Conservation (phyloP, 2,797 vertebrate species). For the Coregonus sp. region DNA sequence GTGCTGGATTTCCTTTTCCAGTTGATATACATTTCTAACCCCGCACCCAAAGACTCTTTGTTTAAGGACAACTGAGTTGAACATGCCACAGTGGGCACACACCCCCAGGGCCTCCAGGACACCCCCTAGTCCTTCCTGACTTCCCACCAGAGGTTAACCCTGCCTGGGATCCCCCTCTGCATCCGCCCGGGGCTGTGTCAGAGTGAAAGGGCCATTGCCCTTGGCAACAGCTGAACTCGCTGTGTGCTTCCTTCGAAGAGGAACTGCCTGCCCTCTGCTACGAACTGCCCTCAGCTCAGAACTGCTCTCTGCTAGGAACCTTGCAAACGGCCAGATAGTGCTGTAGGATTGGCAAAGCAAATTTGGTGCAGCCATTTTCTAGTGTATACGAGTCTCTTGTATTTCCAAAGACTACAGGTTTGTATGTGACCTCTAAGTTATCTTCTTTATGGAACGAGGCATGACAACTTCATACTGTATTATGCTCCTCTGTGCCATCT, state of each 20-base stretch:
- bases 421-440: not conserved
- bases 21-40: too few relatives aligned
- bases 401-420: not conserved
- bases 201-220: conserved; percentile 40
- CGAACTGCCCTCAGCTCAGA: not conserved
- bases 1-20: too few relatives aligned
- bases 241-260: conserved; percentile 33
- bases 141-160: conserved; percentile 42
- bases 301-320: not conserved
- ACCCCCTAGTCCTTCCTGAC: conserved; percentile 9
- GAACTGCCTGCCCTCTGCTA: conserved; percentile 1
- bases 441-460: too few relatives aligned
- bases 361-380: not conserved
- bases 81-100: not conserved
- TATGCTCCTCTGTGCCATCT: not conserved
- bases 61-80: not conserved
- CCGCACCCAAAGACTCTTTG: too few relatives aligned
- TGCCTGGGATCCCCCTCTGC: conserved; percentile 20
- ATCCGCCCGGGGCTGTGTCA: conserved; percentile 19
- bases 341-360: conserved; percentile 33
- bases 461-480: not conserved
- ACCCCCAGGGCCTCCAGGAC: not conserved
- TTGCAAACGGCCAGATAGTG: not conserved
- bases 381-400: not conserved
- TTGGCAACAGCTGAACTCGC: conserved; percentile 43